These are phyloP conservation scores for Lytechinus variegatus DNA, from an alignment of 35 echinoderm and acorn worm genomes.

Conservation along the genomic window DNA sequence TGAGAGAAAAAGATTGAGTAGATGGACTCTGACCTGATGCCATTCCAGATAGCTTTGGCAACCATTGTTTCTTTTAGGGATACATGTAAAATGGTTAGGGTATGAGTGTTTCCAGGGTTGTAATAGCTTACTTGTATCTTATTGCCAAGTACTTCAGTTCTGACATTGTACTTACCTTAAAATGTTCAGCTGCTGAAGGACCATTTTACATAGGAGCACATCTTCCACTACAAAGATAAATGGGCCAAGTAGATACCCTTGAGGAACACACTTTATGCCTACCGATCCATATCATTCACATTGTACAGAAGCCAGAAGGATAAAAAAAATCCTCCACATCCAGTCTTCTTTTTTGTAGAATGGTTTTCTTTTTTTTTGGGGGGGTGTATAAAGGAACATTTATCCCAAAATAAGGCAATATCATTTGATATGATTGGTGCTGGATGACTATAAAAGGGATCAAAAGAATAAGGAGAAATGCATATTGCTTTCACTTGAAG, in stretches of 20 bases:
- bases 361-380: too few relatives aligned
- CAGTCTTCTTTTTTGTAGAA: too few relatives aligned
- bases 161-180: background rate
- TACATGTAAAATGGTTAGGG: background rate
- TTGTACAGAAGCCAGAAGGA: background rate
- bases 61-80: background rate
- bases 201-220: background rate
- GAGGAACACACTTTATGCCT: background rate
- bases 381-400: too few relatives aligned
- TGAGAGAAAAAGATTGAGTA: too few relatives aligned
- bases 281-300: background rate
- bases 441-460: background rate
- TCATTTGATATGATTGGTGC: too few relatives aligned
- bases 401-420: too few relatives aligned
- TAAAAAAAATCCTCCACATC: background rate
- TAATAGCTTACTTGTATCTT: background rate
- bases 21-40: too few relatives aligned
- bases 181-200: background rate
- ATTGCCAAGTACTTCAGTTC: background rate
- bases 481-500: background rate
- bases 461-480: background rate
- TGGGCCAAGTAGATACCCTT: background rate
- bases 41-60: too few relatives aligned
- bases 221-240: background rate
- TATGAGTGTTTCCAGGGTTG: background rate